Base-by-base conservation (phyloP, 2,888 invertebrate species). In the Pherbina coryleti region DNA sequence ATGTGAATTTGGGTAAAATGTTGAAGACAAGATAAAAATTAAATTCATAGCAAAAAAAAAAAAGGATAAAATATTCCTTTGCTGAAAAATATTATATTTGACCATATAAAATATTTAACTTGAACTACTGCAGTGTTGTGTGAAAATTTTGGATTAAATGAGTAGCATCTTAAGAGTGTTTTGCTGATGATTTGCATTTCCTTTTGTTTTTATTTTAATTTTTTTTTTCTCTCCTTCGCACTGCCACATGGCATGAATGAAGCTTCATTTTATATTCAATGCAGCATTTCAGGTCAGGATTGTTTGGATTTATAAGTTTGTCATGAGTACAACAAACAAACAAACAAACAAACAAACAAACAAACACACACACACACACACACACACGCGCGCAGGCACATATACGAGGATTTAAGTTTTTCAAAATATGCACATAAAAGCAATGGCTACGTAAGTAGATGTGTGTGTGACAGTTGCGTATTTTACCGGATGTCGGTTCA, bases 221-320 rank as follows among this genome's bases (percentile, higher is more conserved):
- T 28, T 8, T 28, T 69, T 51, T 28, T 1, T 53, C 19, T 69
- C 69, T 51, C n/a, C 5, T 37, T 9, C 22, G 11, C 7, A 22
- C 49, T 67, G 9, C 22, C 25, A 8, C 25, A 9, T 17, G 17
- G 28, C 28, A 31, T 28, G 28, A n/a, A 51, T 28, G 9, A n/a
- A 60, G 49, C 64, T 51, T 74, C 51, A 74, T 74, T 74, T 74
- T 25, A 31, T 64, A 74, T 74, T 74, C 74, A 34, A 17, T 28
- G 66, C 74, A 74, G 72, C 60, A 57, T 72, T 37, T 60, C 34
- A 55, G 57, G 71, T 71, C 60, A 60, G 64, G 28, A 51, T 64
- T 66, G 62, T 66, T 53, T 53, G 74, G 60, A 72, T 72, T 72
- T 60, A 60, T 72, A 72, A 60, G 72, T 72, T 74, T 28, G 31